Evolutionary conservation across 2,113 vertebrate genomes (phyloP).

Genomic region (Trogon surrucura): DNA sequence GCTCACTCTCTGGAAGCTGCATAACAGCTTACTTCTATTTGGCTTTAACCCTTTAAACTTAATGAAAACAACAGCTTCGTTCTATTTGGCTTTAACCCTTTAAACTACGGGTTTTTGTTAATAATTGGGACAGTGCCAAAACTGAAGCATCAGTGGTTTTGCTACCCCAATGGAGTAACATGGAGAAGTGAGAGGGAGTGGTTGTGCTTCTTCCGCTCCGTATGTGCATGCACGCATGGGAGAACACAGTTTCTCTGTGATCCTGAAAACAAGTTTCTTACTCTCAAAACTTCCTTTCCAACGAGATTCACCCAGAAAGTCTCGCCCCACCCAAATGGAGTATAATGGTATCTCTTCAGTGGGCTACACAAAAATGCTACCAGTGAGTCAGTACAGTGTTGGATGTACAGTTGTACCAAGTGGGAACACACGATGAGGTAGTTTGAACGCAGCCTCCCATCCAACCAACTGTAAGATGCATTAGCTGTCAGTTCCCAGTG

Average conservation of each 20-base stretch:
- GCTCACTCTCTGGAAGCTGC: neutral
- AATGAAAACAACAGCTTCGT: neutral
- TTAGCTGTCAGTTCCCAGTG: slow-evolving; percentile 31
- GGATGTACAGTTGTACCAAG: neutral
- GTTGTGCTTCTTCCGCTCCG: neutral
- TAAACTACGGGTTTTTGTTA: neutral
- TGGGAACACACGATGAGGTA: slow-evolving; percentile 7
- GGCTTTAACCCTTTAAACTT: neutral
- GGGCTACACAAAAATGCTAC: neutral
- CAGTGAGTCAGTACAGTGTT: neutral
- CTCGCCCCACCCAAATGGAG: neutral
- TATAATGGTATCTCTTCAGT: neutral
- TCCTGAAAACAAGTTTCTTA: neutral
- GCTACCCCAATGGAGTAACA: neutral
- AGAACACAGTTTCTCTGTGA: neutral
- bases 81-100: neutral
- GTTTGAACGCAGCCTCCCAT: slow-evolving; percentile 13
- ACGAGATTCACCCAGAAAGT: neutral
- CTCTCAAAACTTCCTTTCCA: slow-evolving; percentile 6
- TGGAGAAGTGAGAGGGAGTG: neutral
- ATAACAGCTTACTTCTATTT: neutral
- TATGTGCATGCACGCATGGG: rapidly evolving
- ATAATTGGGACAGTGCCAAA: neutral
- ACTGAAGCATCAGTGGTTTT: neutral
- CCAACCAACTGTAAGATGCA: slow-evolving; percentile 35